Conservation (phyloP, 2,797 vertebrate species). For the Sylvia borin region DNA sequence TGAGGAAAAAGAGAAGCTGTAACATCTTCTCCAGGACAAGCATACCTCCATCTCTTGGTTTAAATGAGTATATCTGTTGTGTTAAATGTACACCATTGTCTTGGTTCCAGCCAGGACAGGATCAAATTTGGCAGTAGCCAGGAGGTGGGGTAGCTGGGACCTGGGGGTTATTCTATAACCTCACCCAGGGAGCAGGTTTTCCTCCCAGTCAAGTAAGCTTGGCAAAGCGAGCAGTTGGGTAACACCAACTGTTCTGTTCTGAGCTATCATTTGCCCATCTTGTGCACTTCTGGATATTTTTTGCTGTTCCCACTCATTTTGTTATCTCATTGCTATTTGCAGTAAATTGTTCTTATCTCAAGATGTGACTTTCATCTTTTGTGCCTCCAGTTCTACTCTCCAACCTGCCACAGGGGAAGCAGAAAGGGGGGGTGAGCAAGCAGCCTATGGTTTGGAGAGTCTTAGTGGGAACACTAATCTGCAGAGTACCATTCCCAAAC, state of each 20-base stretch:
- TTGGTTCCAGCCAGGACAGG: neutral
- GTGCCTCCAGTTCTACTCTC: neutral
- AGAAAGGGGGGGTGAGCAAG: accelerated
- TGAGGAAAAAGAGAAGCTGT: neutral
- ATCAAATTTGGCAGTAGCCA: neutral
- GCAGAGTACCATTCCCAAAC: neutral
- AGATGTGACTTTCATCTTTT: neutral
- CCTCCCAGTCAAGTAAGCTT: neutral
- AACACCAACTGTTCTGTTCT: neutral
- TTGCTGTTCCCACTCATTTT: neutral
- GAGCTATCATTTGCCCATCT: neutral
- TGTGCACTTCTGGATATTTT: too few relatives aligned
- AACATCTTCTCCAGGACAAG: neutral
- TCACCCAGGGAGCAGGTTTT: neutral
- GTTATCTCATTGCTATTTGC: neutral
- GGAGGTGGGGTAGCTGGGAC: neutral
- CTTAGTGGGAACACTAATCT: neutral
- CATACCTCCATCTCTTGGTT: neutral
- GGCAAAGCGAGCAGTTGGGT: accelerated
- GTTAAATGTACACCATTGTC: neutral
- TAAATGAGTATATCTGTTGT: neutral
- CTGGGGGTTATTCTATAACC: neutral
- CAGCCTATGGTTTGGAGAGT: neutral
- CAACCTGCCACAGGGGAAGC: accelerated
- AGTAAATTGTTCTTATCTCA: neutral